A percentile compares a stretch with the other conserved stretches of the same genome.
phyloP scores from a whole-genome alignment of 1,140 invertebrate genomes.

The Eriosoma lanigerum region DNA sequence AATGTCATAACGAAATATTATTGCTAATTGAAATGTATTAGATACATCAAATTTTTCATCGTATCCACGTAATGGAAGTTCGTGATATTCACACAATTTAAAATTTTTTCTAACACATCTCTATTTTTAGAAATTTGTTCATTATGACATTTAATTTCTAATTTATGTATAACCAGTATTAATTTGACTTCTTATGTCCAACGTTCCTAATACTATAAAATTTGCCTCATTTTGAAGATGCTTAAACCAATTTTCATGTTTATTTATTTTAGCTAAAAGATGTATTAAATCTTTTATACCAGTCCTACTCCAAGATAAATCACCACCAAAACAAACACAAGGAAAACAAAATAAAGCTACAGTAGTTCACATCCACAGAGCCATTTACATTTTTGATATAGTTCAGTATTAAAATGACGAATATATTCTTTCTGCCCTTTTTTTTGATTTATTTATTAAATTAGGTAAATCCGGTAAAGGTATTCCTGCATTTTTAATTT shows the following conservation, averaged over 20 bases:
- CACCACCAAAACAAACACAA: conserved; percentile 19
- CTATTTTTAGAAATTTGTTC: conserved; percentile 2
- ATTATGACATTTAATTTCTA: conserved; percentile 11
- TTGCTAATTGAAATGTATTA: conserved; percentile 53
- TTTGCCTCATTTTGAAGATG: conserved; percentile 9
- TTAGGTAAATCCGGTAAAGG: no score
- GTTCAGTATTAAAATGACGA: no score
- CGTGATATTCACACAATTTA: conserved; percentile 54
- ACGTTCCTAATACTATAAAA: not conserved
- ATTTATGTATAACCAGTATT: conserved; percentile 13
- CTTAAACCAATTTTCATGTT: conserved; percentile 31
- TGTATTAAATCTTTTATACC: conserved; percentile 26
- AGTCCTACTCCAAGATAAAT: conserved; percentile 20
- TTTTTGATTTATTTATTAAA: no score
- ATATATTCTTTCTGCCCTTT: no score
- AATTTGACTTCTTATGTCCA: not conserved
- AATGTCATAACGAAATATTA: conserved; percentile 36
- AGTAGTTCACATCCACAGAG: conserved; percentile 2
- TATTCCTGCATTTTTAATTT: no score
- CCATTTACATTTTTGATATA: no score
- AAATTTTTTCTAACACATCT: not conserved
- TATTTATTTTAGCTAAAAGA: conserved; percentile 10
- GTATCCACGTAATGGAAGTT: conserved; percentile 55
- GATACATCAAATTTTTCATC: conserved; percentile 57
- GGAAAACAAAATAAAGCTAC: conserved; percentile 19